Conservation (phyloP, 2,888 invertebrate species). For the Doris montereyensis region DNA sequence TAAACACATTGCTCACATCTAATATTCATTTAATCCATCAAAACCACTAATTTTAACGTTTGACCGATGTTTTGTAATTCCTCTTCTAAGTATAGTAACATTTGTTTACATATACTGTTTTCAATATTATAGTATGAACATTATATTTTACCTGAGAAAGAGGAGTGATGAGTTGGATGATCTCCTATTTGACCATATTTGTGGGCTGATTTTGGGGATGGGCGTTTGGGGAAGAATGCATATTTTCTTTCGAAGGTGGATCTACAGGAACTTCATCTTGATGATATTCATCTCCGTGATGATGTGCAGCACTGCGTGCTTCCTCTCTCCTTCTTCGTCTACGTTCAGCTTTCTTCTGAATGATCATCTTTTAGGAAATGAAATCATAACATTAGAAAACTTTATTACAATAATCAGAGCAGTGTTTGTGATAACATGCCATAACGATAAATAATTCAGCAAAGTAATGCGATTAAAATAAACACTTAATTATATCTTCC, state of each 20-base stretch:
- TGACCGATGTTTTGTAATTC: no score
- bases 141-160: slow-evolving; percentile 46
- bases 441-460: no score
- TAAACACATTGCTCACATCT: no score
- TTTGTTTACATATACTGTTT: no score
- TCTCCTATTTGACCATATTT: slow-evolving; percentile 45
- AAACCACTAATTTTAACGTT: no score
- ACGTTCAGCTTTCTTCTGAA: slow-evolving; percentile 70
- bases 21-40: no score
- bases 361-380: slow-evolving; percentile 72
- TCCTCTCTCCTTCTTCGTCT: slow-evolving; percentile 62
- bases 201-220: slow-evolving; percentile 42
- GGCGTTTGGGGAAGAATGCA: slow-evolving; percentile 34
- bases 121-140: not conserved
- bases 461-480: no score
- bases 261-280: slow-evolving; percentile 35
- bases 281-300: slow-evolving; percentile 26
- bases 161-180: slow-evolving; percentile 51
- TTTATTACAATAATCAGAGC: no score
- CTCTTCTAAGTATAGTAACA: no score
- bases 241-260: slow-evolving; percentile 39
- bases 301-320: slow-evolving; percentile 36
- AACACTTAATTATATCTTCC: no score
- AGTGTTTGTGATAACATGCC: no score
- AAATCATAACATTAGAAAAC: no score